These are phyloP conservation scores for Euphonia xanthogaster DNA, from an alignment of 2,797 vertebrate genomes.

Conservation along the genomic window DNA sequence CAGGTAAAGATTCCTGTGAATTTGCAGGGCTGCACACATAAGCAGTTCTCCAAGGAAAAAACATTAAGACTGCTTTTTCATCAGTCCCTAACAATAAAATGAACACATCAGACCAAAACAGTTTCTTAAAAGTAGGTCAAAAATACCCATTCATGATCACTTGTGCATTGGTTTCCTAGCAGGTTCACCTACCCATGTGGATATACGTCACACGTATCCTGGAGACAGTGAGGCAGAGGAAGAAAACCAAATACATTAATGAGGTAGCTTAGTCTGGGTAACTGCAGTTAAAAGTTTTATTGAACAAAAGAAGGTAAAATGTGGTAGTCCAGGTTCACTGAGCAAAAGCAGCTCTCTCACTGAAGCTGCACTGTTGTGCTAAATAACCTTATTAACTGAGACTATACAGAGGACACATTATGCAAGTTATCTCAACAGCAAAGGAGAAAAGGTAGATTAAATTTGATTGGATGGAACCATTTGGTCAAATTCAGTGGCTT, in stretches of 20 bases:
- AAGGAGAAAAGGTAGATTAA: slow-evolving; percentile 66
- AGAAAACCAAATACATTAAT: slow-evolving; percentile 60
- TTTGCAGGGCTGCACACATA: neutral
- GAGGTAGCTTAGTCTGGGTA: slow-evolving; percentile 60
- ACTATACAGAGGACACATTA: slow-evolving; percentile 73
- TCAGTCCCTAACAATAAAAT: neutral
- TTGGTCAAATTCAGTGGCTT: slow-evolving; percentile 68
- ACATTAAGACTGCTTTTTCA: neutral
- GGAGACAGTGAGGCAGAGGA: slow-evolving; percentile 51
- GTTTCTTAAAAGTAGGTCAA: slow-evolving; percentile 52
- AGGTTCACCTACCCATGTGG: slow-evolving; percentile 40
- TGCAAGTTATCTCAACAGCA: slow-evolving; percentile 70
- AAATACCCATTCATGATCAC: slow-evolving; percentile 23
- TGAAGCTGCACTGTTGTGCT: slow-evolving; percentile 77
- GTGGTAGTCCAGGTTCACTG: slow-evolving; percentile 74
- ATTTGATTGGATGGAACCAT: slow-evolving; percentile 51
- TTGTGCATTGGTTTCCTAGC: slow-evolving; percentile 56
- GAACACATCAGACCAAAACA: neutral
- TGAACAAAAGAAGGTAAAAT: slow-evolving; percentile 80
- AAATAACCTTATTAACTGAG: slow-evolving; percentile 74
- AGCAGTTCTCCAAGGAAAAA: neutral
- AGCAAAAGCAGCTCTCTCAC: slow-evolving; percentile 74
- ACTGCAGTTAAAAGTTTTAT: slow-evolving; percentile 80
- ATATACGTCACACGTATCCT: slow-evolving; percentile 8
- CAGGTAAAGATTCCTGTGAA: neutral